phyloP scores from a whole-genome alignment of 2,113 vertebrate genomes.

The Pachypanchax playfairii region DNA sequence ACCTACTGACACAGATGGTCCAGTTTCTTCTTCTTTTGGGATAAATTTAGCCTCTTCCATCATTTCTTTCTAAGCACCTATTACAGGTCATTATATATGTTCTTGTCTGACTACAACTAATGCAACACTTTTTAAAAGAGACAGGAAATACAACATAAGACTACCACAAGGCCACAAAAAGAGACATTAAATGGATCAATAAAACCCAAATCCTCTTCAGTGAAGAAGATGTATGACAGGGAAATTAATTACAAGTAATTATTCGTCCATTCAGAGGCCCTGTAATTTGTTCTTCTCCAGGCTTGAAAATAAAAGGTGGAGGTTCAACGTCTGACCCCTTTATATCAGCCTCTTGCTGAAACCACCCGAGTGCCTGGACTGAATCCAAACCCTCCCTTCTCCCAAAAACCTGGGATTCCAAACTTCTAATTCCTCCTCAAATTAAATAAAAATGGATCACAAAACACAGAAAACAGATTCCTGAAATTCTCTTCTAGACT shows the following conservation, averaged over 20 bases:
- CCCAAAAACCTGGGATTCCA: conserved; percentile 15
- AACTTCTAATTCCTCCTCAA: conserved; percentile 30
- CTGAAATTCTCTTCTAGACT: background rate
- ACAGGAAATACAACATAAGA: conserved; percentile 3
- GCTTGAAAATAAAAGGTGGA: conserved; percentile 44
- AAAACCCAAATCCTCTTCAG: conserved; percentile 44
- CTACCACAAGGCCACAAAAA: background rate
- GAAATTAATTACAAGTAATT: conserved; percentile 59
- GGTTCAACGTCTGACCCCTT: conserved; percentile 54
- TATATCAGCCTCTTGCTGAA: conserved; percentile 48
- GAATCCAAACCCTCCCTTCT: conserved; percentile 38
- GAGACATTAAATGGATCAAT: conserved; percentile 18
- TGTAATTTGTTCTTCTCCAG: conserved; percentile 47
- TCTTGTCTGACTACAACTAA: background rate
- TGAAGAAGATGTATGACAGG: conserved; percentile 38
- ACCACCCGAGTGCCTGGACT: conserved; percentile 46
- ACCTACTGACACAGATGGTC: conserved; percentile 1
- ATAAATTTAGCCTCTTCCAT: conserved; percentile 5
- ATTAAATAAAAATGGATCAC: background rate
- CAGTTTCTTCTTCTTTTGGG: conserved; percentile 15
- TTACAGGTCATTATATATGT: conserved; percentile 19
- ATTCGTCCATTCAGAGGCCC: conserved; percentile 49
- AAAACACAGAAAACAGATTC: conserved; percentile 1
- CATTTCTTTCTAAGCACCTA: conserved; percentile 20
- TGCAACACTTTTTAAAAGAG: background rate